A percentile compares a stretch with the other conserved stretches of the same genome.
phyloP scores from a whole-genome alignment of 2,113 vertebrate species.

The Vulpes lagopus region DNA sequence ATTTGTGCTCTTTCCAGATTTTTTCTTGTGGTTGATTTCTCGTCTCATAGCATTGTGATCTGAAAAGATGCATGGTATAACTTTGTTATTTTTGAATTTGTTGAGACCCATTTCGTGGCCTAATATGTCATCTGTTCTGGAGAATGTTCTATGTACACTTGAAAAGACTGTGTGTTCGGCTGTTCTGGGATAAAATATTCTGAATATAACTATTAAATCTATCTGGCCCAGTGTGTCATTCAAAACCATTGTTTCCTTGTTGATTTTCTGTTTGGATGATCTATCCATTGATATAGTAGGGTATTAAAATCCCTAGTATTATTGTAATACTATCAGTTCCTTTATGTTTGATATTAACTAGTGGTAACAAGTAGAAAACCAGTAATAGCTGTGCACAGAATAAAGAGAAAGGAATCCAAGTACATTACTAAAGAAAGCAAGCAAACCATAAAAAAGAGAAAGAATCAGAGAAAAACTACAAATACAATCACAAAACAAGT shows the following conservation, averaged over 20 bases:
- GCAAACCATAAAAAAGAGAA: too few relatives aligned
- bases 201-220: neutral
- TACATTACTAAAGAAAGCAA: too few relatives aligned
- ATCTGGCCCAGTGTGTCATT: neutral
- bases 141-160: neutral
- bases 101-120: neutral
- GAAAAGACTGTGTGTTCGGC: neutral
- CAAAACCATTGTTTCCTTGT: neutral
- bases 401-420: too few relatives aligned
- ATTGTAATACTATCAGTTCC: neutral
- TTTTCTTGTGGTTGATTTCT: neutral
- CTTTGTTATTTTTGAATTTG: neutral
- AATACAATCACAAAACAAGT: too few relatives aligned
- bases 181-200: neutral
- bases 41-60: neutral
- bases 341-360: neutral
- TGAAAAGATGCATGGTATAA: neutral
- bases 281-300: neutral
- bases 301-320: neutral
- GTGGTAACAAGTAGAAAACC: too few relatives aligned
- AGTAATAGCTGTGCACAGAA: too few relatives aligned
- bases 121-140: neutral
- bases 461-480: too few relatives aligned
- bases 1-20: neutral
- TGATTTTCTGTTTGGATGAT: neutral